phyloP scores from a whole-genome alignment of 2,888 invertebrate genomes.

The Ormyrus rosae region DNA sequence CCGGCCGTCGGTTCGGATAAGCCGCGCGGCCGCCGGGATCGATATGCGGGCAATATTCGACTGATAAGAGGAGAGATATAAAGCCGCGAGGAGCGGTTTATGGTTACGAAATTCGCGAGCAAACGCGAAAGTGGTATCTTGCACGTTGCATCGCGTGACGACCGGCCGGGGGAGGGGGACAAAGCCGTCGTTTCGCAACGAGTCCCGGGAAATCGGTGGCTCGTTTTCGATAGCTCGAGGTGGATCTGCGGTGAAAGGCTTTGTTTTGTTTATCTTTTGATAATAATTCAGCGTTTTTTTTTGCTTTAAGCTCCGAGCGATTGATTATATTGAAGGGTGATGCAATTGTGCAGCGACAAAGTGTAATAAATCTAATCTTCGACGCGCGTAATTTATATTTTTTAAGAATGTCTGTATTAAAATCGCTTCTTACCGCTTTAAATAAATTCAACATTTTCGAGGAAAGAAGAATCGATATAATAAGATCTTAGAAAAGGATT shows the following conservation, averaged over 20 bases:
- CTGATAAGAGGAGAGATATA: conserved; percentile 42
- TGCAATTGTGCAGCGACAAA: no score
- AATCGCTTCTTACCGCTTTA: not conserved
- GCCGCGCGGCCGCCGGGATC: not conserved
- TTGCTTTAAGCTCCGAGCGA: not conserved
- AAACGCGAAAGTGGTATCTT: not conserved
- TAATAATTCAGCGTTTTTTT: not conserved
- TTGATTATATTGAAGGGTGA: not conserved
- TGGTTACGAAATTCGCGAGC: conserved; percentile 44
- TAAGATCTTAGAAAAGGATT: no score
- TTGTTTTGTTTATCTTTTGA: no score
- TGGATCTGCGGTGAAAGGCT: not conserved
- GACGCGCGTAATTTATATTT: no score
- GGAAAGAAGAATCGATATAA: no score
- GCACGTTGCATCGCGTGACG: conserved; percentile 13
- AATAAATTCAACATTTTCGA: not conserved
- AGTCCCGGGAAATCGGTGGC: not conserved
- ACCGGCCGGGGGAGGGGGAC: not conserved
- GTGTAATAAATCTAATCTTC: no score
- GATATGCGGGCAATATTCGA: conserved; percentile 26
- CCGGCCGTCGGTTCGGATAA: not conserved
- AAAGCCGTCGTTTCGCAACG: conserved; percentile 29
- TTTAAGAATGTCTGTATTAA: not conserved
- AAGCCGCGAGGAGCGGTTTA: conserved; percentile 17
- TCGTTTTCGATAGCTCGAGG: conserved; percentile 1